Conservation (phyloP, 2,888 invertebrate species). For the Amphipyra tragopoginis region DNA sequence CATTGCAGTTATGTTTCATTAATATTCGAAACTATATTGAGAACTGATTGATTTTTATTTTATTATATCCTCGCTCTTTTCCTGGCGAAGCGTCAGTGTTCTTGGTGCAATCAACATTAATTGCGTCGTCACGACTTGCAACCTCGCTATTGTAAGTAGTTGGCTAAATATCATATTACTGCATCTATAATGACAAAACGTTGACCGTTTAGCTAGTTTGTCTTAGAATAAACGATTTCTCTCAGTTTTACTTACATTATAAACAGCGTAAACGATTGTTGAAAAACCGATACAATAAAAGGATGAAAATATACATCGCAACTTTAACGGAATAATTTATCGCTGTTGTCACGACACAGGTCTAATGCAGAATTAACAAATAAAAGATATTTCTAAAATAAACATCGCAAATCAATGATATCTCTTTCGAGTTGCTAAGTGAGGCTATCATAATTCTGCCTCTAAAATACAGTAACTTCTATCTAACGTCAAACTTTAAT, state of each 20-base stretch:
- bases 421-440: slow-evolving; percentile 15
- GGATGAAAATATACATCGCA: too few species aligned
- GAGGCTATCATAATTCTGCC: slow-evolving; percentile 23
- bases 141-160: slow-evolving; percentile 20
- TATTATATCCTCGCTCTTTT: slow-evolving; percentile 58
- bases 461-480: slow-evolving; percentile 12
- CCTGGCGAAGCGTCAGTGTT: slow-evolving; percentile 18
- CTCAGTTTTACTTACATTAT: too few species aligned
- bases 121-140: slow-evolving; percentile 39
- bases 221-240: background rate
- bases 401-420: slow-evolving; percentile 29
- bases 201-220: slow-evolving; percentile 8
- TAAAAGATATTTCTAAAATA: slow-evolving; percentile 26
- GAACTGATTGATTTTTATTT: slow-evolving; percentile 61
- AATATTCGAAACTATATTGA: slow-evolving; percentile 78
- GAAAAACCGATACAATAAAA: background rate
- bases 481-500: slow-evolving; percentile 39
- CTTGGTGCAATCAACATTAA: slow-evolving; percentile 32
- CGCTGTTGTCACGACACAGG: slow-evolving; percentile 26
- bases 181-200: slow-evolving; percentile 27
- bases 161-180: slow-evolving; percentile 33
- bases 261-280: too few species aligned
- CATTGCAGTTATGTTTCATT: slow-evolving; percentile 84
- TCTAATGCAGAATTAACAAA: slow-evolving; percentile 18
- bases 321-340: slow-evolving; percentile 16